Evolutionary conservation across 1,140 invertebrate genomes (phyloP).

Genomic region (Drosophila neocordata): DNA sequence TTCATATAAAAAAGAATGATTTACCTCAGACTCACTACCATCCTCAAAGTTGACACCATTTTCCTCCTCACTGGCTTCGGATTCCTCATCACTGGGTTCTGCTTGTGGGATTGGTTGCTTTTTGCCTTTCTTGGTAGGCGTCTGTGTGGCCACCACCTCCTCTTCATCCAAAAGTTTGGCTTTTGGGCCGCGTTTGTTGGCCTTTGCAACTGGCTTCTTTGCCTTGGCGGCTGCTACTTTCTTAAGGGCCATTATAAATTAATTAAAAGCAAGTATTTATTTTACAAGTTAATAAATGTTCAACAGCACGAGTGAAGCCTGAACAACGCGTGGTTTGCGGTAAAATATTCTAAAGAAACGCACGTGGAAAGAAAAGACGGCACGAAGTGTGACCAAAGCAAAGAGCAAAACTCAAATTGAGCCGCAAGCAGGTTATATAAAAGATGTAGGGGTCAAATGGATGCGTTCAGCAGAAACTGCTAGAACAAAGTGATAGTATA

Average conservation of each 20-base stretch:
- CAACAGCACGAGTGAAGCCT: neutral
- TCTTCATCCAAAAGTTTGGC: conserved; percentile 31
- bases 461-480: neutral
- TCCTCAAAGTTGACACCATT: conserved; percentile 31
- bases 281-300: conserved; percentile 2
- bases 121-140: conserved; percentile 31
- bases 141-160: conserved; percentile 25
- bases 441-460: neutral
- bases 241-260: conserved; percentile 50
- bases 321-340: conserved; percentile 30
- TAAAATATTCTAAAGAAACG: conserved; percentile 25
- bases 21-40: conserved; percentile 54
- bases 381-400: neutral
- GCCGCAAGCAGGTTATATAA: neutral
- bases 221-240: conserved; percentile 39
- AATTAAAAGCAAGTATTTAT: neutral
- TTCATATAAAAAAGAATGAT: neutral
- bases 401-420: neutral
- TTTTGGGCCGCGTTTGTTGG: conserved; percentile 43
- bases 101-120: conserved; percentile 42
- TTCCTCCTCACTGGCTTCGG: conserved; percentile 46
- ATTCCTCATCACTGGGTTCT: conserved; percentile 51
- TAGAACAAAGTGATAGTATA: too few species aligned
- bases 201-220: conserved; percentile 33
- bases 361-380: conserved; percentile 43